Evolutionary conservation across 37 sponge, comb jelly and placozoan species (phyloP), one percentile per base, ranked within the genome.

Genomic region (Hormiphora californensis): DNA sequence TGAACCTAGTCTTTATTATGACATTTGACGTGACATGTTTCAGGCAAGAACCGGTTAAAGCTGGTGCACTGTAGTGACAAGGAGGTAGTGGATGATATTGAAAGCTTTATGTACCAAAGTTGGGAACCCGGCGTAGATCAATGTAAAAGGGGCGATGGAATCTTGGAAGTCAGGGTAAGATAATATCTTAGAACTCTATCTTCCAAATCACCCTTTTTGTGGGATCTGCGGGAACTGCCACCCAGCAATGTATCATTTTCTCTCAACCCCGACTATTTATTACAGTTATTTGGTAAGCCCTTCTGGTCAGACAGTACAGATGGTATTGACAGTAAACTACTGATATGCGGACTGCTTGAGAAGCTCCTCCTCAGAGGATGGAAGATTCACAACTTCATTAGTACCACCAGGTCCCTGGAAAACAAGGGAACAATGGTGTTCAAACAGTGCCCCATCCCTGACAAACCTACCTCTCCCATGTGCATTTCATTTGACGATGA

Each of bases 261-360:
- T 12, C 8, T 46, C 11, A 46, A 17, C 51, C 8, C 8, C 12
- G 51, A 46, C 12, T 46, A 12, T 46, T 17, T 46, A 12, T 57
- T 40, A 1, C 81, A 73, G 81, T 46, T 73, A 30, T 27, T 27
- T 33, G 81, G 81, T 22, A 73, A 73, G 81, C 81, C 81, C 1
- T 73, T 73, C 38, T 73, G 81, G 81, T 73, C 81, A 21, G 81
- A 73, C 46, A 73, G 81, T 33, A 73, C 81, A 4, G 81, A 73
- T 41, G 81, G 81, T n/a, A 73, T 73, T 73, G 81, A 73, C 46
- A 73, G 81, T 36, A 73, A 73, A 40, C 38, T 73, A 39, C 81
- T 73, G 44, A 33, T 73, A 22, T 73, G 81, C 23, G 81, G 46
- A n/a, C 81, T 73, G 25, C 46, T 73, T 43, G 81, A 43, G 4